phyloP scores from a whole-genome alignment of 2,797 vertebrate species.

The Arnoldichthys spilopterus region DNA sequence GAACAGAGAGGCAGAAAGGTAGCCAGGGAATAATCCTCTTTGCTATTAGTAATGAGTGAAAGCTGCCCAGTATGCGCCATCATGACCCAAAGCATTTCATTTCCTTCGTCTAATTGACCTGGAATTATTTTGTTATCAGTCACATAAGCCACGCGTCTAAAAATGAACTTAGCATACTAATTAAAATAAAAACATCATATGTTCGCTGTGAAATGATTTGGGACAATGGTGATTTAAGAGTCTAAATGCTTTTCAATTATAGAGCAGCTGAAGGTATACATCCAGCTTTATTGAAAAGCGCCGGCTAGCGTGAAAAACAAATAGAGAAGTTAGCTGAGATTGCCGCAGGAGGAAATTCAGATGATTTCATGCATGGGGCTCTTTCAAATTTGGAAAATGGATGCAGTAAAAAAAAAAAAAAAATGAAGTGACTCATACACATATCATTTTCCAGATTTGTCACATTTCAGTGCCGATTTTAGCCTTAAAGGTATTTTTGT shows the following conservation, averaged over 20 bases:
- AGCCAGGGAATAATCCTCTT: slow-evolving; percentile 52
- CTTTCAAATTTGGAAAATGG: slow-evolving; percentile 22
- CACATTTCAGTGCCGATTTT: slow-evolving; percentile 2
- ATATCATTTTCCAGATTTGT: neutral
- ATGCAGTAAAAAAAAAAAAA: neutral
- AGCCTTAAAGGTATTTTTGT: neutral
- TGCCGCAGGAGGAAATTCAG: neutral
- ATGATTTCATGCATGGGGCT: slow-evolving; percentile 37
- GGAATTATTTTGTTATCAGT: slow-evolving; percentile 55
- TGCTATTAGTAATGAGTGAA: slow-evolving; percentile 48
- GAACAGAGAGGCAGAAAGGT: slow-evolving; percentile 26
- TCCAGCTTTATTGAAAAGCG: slow-evolving; percentile 41
- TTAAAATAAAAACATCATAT: slow-evolving; percentile 38
- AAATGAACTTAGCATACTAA: slow-evolving; percentile 50
- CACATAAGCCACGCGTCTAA: slow-evolving; percentile 19
- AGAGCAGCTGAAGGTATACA: slow-evolving; percentile 32
- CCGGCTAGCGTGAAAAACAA: slow-evolving; percentile 25
- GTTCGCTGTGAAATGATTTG: slow-evolving; percentile 32
- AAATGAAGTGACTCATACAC: neutral
- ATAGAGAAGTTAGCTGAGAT: slow-evolving; percentile 4
- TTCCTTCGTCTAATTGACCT: slow-evolving; percentile 55
- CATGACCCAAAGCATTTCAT: slow-evolving; percentile 43
- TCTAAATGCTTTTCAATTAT: slow-evolving; percentile 44
- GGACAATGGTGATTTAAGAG: slow-evolving; percentile 48
- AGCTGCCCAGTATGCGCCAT: slow-evolving; percentile 35